Evolutionary conservation across 2,888 invertebrate species (phyloP).

Genomic region (Caenorhabditis angaria): DNA sequence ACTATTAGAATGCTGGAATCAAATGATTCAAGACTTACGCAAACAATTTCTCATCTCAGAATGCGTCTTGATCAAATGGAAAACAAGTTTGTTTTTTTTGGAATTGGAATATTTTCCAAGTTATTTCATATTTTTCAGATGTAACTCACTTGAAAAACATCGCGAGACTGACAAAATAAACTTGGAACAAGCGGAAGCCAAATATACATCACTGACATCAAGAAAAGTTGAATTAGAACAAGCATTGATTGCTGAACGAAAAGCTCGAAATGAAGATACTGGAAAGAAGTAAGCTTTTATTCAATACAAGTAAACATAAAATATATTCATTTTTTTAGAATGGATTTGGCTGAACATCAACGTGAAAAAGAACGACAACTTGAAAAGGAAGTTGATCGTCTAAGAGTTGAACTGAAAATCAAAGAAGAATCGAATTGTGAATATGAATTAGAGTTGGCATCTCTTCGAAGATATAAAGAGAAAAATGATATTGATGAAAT

Average conservation of each 20-base stretch:
- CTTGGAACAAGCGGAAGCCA: slow-evolving; percentile 81
- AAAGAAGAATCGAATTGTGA: slow-evolving; percentile 78
- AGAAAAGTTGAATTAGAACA: slow-evolving; percentile 81
- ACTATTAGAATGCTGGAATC: slow-evolving; percentile 78
- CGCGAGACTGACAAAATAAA: slow-evolving; percentile 84
- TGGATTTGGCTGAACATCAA: slow-evolving; percentile 50
- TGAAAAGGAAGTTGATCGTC: slow-evolving; percentile 51
- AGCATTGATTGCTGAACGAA: slow-evolving; percentile 77
- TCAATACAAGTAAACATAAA: background rate
- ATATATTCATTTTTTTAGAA: slow-evolving; percentile 17
- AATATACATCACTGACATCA: slow-evolving; percentile 86
- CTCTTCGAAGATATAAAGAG: slow-evolving; percentile 77
- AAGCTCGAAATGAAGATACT: slow-evolving; percentile 80
- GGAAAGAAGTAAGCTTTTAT: slow-evolving; percentile 38
- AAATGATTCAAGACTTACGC: slow-evolving; percentile 79
- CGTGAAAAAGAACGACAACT: slow-evolving; percentile 53
- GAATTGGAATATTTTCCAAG: background rate
- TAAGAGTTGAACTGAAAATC: slow-evolving; percentile 44
- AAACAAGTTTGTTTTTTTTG: slow-evolving; percentile 78
- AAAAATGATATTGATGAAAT: slow-evolving; percentile 47
- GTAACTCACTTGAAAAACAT: slow-evolving; percentile 81
- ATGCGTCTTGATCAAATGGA: slow-evolving; percentile 88
- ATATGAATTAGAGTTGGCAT: slow-evolving; percentile 77
- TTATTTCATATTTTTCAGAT: slow-evolving; percentile 73
- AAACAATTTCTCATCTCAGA: slow-evolving; percentile 83